Base-by-base conservation (phyloP, 2,888 invertebrate species). In the Calliopum simillimum region DNA sequence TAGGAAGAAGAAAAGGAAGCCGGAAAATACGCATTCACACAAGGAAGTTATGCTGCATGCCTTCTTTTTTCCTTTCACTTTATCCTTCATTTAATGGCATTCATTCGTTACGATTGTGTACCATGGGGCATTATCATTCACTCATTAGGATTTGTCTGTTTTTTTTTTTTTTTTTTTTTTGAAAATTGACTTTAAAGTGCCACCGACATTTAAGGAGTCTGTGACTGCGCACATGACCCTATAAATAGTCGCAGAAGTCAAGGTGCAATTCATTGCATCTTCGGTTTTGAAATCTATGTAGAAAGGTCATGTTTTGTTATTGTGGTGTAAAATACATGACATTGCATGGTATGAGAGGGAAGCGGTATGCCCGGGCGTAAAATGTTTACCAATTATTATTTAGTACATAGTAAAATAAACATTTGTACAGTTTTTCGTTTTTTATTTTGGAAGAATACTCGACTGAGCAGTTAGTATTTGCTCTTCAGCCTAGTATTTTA, bases 161-260 rank as follows among this genome's bases (percentile, higher is more conserved):
- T 33, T 8, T 1, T 33, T 33, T 1, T 0, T 33, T 33, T 33
- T 6, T 33, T 33, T 33, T 33, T 33, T 33, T 33, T 33, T 33
- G 33, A 33, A 33, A n/a, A 33, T 33, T 1, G 1, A 33, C 33
- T 58, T 33, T 25, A 33, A 58, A 33, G 56, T 33, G 25, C 25
- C 23, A 16, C 25, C 56, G 56, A 33, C 16, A 14, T 19, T 41
- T 61, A 49, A 64, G 69, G 53, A 61, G 58, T 56, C 11, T 12
- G n/a, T 14, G 11, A 8, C 56, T 23, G 21, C 56, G 16, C 49
- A 61, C 56, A 70, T 71, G 70, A 71, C 56, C 62, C 67, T 13
- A 67, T n/a, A 56, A 63, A 47, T 56, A 67, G 43, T 25, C 14
- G 3, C 11, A 19, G 21, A 56, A 67, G 43, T 58, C 67, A 63